A percentile compares a stretch with the other conserved stretches of the same genome.
Conservation (phyloP, 2,888 invertebrate species). For the Perdita meconis region DNA sequence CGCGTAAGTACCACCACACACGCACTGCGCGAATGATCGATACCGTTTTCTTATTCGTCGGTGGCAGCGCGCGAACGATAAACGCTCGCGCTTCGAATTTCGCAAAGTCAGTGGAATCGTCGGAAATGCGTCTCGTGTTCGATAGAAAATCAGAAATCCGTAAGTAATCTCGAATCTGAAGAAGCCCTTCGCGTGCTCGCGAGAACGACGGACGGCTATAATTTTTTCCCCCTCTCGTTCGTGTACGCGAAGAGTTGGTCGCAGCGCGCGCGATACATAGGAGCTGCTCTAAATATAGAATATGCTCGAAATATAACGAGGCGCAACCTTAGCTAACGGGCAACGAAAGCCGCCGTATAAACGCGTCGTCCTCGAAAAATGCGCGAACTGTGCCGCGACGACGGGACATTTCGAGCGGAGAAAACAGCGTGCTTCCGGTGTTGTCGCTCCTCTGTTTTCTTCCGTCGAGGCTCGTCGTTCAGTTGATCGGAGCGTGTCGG, state of each 20-base stretch:
- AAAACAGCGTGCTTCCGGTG: too few species aligned
- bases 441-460: not conserved
- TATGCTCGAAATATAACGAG: slow-evolving; percentile 82
- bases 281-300: slow-evolving; percentile 80
- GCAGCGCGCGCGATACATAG: slow-evolving; percentile 40
- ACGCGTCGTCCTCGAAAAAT: slow-evolving; percentile 57
- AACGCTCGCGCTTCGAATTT: not conserved
- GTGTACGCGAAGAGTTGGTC: too few species aligned
- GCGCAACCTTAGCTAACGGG: slow-evolving; percentile 76
- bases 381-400: slow-evolving; percentile 7
- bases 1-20: not conserved
- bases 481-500: slow-evolving; percentile 16
- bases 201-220: too few species aligned
- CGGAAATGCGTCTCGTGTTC: not conserved
- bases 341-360: slow-evolving; percentile 41
- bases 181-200: too few species aligned
- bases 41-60: slow-evolving; percentile 39
- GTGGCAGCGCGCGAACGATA: not conserved
- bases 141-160: not conserved
- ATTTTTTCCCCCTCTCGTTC: too few species aligned
- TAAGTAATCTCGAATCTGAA: too few species aligned
- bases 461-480: slow-evolving; percentile 4
- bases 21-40: slow-evolving; percentile 19
- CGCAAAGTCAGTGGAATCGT: slow-evolving; percentile 14
- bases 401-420: too few species aligned